phyloP scores from a whole-genome alignment of 2,888 invertebrate species.

The Diabrotica balteata region DNA sequence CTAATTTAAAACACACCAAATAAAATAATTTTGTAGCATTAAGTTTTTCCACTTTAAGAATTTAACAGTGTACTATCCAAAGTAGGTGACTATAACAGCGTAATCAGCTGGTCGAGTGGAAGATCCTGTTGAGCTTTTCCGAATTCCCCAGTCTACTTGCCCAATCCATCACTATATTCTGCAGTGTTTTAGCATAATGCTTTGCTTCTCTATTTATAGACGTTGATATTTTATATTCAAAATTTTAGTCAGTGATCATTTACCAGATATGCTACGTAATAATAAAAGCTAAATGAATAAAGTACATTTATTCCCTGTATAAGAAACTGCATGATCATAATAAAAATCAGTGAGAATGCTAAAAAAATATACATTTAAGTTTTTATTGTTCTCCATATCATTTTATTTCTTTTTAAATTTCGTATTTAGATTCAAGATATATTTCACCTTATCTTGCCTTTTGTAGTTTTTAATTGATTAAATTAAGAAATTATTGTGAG shows the following conservation, averaged over 20 bases:
- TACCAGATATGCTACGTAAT: not conserved
- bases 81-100: slow-evolving; percentile 49
- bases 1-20: too few relatives aligned
- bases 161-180: slow-evolving; percentile 62
- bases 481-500: too few relatives aligned
- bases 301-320: too few relatives aligned
- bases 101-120: slow-evolving; percentile 62
- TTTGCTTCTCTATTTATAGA: slow-evolving; percentile 39
- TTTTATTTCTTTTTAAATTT: too few relatives aligned
- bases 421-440: too few relatives aligned
- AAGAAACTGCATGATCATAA: too few relatives aligned
- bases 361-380: too few relatives aligned
- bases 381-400: too few relatives aligned
- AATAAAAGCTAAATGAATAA: too few relatives aligned
- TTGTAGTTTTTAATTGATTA: too few relatives aligned
- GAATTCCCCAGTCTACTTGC: slow-evolving; percentile 63
- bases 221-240: slow-evolving; percentile 20
- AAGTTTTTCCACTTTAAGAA: not conserved
- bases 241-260: slow-evolving; percentile 4
- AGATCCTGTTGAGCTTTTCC: slow-evolving; percentile 63
- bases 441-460: too few relatives aligned
- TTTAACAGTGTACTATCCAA: slow-evolving; percentile 6
- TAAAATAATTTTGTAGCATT: not conserved
- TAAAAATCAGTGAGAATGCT: too few relatives aligned
- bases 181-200: slow-evolving; percentile 42